A percentile compares a stretch with the other conserved stretches of the same genome.
phyloP scores from a whole-genome alignment of 2,113 vertebrate genomes.

The Mirza zaza region DNA sequence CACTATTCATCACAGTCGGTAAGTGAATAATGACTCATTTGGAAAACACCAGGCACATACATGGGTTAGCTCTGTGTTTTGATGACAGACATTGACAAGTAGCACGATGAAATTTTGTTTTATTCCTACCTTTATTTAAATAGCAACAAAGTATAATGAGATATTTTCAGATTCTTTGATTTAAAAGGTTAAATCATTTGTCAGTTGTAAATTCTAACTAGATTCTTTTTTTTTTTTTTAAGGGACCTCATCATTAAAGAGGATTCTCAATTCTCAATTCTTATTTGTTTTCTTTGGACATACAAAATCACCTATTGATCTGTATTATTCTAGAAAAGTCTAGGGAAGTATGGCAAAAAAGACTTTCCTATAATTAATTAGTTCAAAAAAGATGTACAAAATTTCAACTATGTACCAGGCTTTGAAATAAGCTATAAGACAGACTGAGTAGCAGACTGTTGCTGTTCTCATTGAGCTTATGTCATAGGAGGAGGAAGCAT shows the following conservation, averaged over 20 bases:
- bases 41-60: conserved; percentile 26
- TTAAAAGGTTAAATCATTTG: neutral
- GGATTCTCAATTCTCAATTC: neutral
- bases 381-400: neutral
- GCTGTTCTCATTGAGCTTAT: neutral
- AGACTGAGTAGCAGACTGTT: neutral
- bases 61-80: neutral
- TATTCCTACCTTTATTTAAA: neutral
- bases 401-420: neutral
- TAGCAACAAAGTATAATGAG: neutral
- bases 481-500: neutral
- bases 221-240: too few species aligned
- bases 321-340: neutral
- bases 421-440: neutral
- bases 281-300: neutral
- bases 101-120: neutral
- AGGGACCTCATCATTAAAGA: too few species aligned
- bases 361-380: neutral
- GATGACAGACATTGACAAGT: conserved; percentile 12
- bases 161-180: conserved; percentile 6
- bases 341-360: neutral
- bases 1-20: neutral
- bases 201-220: neutral
- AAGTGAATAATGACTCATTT: neutral
- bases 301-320: neutral